Evolutionary conservation across 2,888 invertebrate species (phyloP).

Genomic region (Agonopterix heracliana): DNA sequence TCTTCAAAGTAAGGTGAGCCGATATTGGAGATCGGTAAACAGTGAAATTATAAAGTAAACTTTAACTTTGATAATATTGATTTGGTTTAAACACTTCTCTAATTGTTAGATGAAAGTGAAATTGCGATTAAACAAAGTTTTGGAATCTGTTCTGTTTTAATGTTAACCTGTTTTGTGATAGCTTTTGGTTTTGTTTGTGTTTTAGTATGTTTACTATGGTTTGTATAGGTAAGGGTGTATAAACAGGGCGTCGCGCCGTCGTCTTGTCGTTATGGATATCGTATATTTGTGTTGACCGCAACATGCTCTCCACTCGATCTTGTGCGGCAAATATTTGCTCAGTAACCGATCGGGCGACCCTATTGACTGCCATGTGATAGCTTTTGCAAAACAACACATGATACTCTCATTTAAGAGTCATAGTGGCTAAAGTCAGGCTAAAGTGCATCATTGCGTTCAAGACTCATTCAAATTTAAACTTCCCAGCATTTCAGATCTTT

Average conservation of each 20-base stretch:
- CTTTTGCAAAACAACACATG: slow-evolving; percentile 42
- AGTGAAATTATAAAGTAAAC: too few relatives aligned
- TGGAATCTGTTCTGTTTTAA: too few relatives aligned
- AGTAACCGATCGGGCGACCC: slow-evolving; percentile 51
- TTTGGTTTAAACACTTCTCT: too few relatives aligned
- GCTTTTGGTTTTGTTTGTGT: too few relatives aligned
- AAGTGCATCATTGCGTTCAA: slow-evolving; percentile 15
- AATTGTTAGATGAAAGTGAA: too few relatives aligned
- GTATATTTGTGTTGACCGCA: slow-evolving; percentile 51
- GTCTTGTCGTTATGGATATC: slow-evolving; percentile 29
- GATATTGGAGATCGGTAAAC: too few relatives aligned
- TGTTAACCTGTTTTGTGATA: too few relatives aligned
- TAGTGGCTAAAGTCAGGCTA: slow-evolving; percentile 7
- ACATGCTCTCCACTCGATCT: slow-evolving; percentile 38
- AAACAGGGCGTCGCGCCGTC: slow-evolving; percentile 14
- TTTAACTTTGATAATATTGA: too few relatives aligned
- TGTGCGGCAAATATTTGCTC: slow-evolving; percentile 56
- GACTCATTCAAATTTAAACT: not conserved
- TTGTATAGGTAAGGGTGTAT: not conserved
- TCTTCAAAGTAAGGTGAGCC: not conserved
- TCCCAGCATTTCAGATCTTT: not conserved
- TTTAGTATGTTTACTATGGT: too few relatives aligned
- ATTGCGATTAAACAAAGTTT: too few relatives aligned
- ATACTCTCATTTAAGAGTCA: slow-evolving; percentile 29
- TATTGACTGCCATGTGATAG: slow-evolving; percentile 54